Evolutionary conservation across 2,113 vertebrate species (phyloP).

Genomic region (Carassius carassius): DNA sequence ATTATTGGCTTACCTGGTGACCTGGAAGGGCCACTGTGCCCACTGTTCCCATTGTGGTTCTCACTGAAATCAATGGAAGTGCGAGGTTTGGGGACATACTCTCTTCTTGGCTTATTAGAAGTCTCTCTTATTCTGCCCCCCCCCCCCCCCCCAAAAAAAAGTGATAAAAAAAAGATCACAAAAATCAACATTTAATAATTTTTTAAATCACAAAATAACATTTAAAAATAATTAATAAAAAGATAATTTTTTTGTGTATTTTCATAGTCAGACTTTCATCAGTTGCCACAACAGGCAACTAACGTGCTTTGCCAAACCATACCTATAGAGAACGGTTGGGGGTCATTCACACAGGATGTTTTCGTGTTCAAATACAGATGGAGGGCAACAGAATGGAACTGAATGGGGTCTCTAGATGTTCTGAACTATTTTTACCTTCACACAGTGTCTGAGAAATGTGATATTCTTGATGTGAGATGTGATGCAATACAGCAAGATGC

Average conservation of each 20-base stretch:
- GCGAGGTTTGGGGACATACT: conserved; percentile 89
- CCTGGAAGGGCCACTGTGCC: conserved; percentile 81
- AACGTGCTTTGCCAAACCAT: background rate
- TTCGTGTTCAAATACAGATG: background rate
- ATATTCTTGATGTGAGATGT: background rate
- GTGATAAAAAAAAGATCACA: background rate
- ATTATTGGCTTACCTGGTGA: conserved; percentile 82
- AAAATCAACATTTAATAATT: background rate
- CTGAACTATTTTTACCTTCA: background rate
- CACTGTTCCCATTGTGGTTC: conserved; percentile 89
- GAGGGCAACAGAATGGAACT: background rate
- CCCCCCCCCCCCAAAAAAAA: conserved; percentile 33
- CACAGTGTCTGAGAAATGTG: background rate
- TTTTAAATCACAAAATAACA: no score
- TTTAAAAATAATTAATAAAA: no score
- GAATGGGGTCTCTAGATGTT: background rate
- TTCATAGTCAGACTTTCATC: background rate
- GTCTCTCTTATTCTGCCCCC: conserved; percentile 88
- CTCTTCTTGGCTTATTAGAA: conserved; percentile 86
- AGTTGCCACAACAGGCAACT: background rate
- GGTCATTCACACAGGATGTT: background rate
- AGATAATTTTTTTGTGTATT: no score
- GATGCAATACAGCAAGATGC: background rate
- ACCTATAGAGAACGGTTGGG: background rate
- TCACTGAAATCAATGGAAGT: conserved; percentile 91